Evolutionary conservation across 2,113 vertebrate genomes (phyloP).

Genomic region (Poecile atricapillus): DNA sequence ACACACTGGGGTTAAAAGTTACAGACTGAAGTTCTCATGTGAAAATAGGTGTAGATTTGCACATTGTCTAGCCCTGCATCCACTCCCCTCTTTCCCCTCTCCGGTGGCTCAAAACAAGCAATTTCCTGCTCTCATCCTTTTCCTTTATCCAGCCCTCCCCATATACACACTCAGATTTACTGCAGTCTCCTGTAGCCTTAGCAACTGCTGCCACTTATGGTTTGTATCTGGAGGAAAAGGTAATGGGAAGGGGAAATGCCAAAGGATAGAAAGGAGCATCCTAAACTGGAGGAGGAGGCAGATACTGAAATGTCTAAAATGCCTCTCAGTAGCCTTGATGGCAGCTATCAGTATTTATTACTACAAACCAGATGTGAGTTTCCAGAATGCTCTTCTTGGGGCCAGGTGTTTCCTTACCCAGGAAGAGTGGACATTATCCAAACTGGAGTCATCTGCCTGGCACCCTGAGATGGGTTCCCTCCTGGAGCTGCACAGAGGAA

Average conservation of each 20-base stretch:
- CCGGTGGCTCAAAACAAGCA: background rate
- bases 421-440: background rate
- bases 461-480: rapidly evolving
- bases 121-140: conserved; percentile 34
- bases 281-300: background rate
- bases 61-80: background rate
- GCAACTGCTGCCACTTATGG: conserved; percentile 33
- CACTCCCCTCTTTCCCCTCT: background rate
- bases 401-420: background rate
- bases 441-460: background rate
- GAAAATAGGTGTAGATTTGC: background rate
- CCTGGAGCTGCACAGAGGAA: background rate
- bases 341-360: background rate
- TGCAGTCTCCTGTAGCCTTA: conserved; percentile 48
- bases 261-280: background rate
- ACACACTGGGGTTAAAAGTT: background rate
- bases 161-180: background rate
- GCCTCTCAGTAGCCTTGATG: background rate
- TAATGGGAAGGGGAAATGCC: background rate
- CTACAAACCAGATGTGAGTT: background rate
- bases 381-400: background rate
- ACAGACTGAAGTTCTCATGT: background rate
- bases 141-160: background rate
- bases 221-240: background rate
- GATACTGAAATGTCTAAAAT: background rate